Base-by-base conservation (phyloP, 2,888 invertebrate species). In the Myopa tessellatipennis region DNA sequence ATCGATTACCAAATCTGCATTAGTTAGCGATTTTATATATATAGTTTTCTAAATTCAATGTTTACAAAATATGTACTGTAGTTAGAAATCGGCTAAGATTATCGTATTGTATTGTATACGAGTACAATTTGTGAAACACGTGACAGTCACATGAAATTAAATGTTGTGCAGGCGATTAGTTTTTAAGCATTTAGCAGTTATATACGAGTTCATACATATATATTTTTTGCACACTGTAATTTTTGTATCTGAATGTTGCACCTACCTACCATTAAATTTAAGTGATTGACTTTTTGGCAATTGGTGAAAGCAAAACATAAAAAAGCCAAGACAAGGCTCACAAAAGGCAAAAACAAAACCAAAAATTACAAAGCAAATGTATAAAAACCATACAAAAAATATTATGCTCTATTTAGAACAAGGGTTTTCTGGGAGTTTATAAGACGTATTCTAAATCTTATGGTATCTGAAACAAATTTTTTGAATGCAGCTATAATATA, bases 191-290 rank as follows among this genome's bases (percentile, higher is more conserved):
- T n/a, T 65, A 58, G 67, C 55, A 38, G 14, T 45, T 72, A 45
- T 40, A 26, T 26, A 50, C 16, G 10, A 69, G 34, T 67, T 38
- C 36, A 67, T 60, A 72, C 18, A 67, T 60, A 55, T 52, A 73
- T 74, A 74, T 68, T 74, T 74, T 74, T 74, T 40, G 74, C 74
- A 74, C 74, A 52, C 10, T 74, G 74, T 74, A 74, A 52, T 68
- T 74, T 74, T 74, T 55, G 68, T 68, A 68, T 67, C 74, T 74
- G 55, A 74, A 55, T 74, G 74, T 74, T 74, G 74, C 74, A 74
- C 74, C 55, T 6, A 36, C 26, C 26, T 26, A 36, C 65, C 38
- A 74, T 65, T 68, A 50, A 10, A 68, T 50, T 50, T 69, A 26
- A 26, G 69, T n/a, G 50, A 10, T 45, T 12, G 36, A 18, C 1